These are phyloP conservation scores for Drosophila tsacasi DNA, from an alignment of 1,140 invertebrate genomes.

Conservation along the genomic window DNA sequence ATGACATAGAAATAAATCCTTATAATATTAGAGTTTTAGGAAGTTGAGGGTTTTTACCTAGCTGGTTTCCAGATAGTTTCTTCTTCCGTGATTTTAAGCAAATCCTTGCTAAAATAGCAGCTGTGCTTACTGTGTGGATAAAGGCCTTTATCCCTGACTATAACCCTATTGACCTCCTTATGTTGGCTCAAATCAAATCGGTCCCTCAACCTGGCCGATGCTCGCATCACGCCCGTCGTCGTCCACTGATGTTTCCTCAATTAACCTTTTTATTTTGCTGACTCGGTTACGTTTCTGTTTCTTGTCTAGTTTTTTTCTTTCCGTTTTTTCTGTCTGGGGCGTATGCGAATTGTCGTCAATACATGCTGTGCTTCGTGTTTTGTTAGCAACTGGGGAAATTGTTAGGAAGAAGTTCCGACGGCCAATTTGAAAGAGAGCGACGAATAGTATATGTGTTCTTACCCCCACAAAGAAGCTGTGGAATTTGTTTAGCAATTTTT, in stretches of 20 bases:
- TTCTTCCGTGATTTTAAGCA: not conserved
- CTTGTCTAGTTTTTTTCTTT: constrained; percentile 19
- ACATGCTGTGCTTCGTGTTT: constrained; percentile 30
- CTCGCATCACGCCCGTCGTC: constrained; percentile 73
- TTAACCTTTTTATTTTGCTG: constrained; percentile 75
- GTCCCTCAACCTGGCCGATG: constrained; percentile 74
- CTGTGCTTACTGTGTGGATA: constrained; percentile 3
- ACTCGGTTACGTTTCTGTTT: constrained; percentile 49
- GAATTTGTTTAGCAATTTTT: constrained; percentile 39
- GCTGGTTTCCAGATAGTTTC: not conserved
- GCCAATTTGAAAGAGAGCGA: constrained; percentile 39
- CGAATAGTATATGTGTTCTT: constrained; percentile 21
- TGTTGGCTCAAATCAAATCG: constrained; percentile 76
- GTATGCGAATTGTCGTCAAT: constrained; percentile 78
- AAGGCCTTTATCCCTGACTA: not conserved
- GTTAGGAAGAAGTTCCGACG: constrained; percentile 35
- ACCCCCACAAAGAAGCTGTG: constrained; percentile 13
- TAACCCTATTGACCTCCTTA: constrained; percentile 67
- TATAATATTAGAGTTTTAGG: not conserved
- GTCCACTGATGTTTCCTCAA: constrained; percentile 75
- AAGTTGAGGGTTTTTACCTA: not conserved
- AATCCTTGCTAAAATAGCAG: not conserved
- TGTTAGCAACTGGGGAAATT: constrained; percentile 31
- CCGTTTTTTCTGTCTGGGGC: constrained; percentile 43
- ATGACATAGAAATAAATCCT: not conserved